Percentiles rank a stretch among this genome's conserved stretches.
These are phyloP conservation scores for Paralichthys olivaceus DNA, from an alignment of 2,113 vertebrate species.

Conservation along the genomic window DNA sequence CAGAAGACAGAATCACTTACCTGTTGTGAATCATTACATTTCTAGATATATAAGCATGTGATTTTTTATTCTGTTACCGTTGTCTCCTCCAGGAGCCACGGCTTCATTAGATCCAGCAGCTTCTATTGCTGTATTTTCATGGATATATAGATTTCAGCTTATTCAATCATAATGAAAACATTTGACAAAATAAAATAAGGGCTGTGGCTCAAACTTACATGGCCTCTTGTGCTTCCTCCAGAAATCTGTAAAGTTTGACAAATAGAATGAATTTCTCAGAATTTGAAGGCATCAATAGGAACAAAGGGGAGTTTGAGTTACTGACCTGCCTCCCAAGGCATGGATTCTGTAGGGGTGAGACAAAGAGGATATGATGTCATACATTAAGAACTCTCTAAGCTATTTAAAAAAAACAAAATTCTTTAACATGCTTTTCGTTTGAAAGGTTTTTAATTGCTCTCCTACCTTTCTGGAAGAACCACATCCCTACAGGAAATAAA, in stretches of 20 bases:
- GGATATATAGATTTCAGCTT: background rate
- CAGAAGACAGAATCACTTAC: background rate
- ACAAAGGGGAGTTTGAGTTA: background rate
- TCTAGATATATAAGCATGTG: background rate
- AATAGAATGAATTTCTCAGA: background rate
- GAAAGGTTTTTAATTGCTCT: background rate
- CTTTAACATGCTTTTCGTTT: no score
- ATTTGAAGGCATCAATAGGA: background rate
- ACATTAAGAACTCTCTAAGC: background rate
- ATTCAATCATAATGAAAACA: background rate
- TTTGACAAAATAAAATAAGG: background rate
- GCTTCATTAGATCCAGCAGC: slow-evolving; percentile 14
- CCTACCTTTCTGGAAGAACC: slow-evolving; percentile 74
- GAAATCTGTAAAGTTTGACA: slow-evolving; percentile 48
- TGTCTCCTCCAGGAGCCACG: rapidly evolving
- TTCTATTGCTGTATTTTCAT: background rate
- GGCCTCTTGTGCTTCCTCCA: slow-evolving; percentile 23
- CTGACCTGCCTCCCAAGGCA: slow-evolving; percentile 68
- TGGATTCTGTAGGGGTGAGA: slow-evolving; percentile 44
- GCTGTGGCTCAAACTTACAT: slow-evolving; percentile 30
- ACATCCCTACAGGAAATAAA: slow-evolving; percentile 47
- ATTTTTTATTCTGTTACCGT: slow-evolving; percentile 29
- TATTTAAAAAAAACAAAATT: no score
- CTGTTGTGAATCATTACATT: no score
- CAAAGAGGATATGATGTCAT: background rate